Evolutionary conservation across 2,113 vertebrate species (phyloP), one percentile per base, ranked within the genome.

Genomic region (Corydoras sp.): DNA sequence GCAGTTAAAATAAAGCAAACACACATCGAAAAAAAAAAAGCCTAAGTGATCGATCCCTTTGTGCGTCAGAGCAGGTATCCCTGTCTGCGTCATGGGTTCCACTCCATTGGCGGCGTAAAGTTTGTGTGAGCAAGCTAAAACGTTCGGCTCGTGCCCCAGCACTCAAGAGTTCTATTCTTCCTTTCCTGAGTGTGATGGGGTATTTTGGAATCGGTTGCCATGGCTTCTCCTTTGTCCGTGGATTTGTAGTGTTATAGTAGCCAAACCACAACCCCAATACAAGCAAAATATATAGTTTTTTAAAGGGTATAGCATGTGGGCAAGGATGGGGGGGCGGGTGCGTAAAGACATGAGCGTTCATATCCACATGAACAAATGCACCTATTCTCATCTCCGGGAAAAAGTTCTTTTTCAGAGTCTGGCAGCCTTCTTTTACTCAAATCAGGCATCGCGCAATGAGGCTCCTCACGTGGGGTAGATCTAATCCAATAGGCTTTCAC

Each of bases 161-260:
- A 58, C 71, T 83, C 86, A 86, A 85, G 84, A 76, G 81, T 79
- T 82, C 87, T 79, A 84, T 87, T 81, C 82, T 85, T 85, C 58
- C 76, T 77, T 81, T 77, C 81, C 78, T 83, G 77, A 74, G 71
- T 76, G 77, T 77, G 77, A 68, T 58, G 77, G 84, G 86, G 81
- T 91, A 89, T 91, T 91, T 90, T 90, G 88, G 87, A 90, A 88
- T 85, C 76, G 67, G 88, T 89, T 88, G 76, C 87, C 85, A 90
- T 88, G 83, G 85, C 81, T 85, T 88, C 88, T 75, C 77, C 78
- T 86, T 76, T 58, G 79, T 86, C 83, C 81, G 84, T 86, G 86
- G 85, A 89, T 87, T 85, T 89, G 87, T 89, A 89, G 90, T 80
- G 73, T 82, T 87, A 87, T 88, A 87, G 84, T 79, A 76, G 77